Evolutionary conservation across 2,113 vertebrate species (phyloP).

Genomic region (Phoxinus phoxinus): DNA sequence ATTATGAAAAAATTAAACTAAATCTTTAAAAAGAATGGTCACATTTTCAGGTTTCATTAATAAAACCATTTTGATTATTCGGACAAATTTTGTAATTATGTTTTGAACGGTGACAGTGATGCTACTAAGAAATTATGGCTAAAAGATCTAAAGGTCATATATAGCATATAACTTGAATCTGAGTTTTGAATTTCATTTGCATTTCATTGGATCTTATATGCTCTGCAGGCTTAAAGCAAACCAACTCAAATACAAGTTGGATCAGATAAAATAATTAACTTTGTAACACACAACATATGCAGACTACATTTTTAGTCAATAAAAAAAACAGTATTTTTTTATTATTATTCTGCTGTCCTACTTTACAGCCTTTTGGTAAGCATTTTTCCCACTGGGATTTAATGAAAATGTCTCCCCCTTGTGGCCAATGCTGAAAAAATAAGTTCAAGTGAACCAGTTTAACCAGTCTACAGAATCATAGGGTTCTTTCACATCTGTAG

Average conservation of each 20-base stretch:
- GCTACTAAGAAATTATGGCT: too few species aligned
- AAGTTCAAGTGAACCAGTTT: not conserved
- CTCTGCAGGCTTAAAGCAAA: not conserved
- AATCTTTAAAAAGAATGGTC: not conserved
- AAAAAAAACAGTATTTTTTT: not conserved
- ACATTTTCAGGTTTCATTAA: not conserved
- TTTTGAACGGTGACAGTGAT: not conserved
- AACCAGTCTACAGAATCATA: too few species aligned
- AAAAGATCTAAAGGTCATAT: not conserved
- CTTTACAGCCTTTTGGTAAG: not conserved
- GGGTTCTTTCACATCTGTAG: too few species aligned
- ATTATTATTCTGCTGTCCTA: not conserved
- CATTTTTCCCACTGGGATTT: constrained; percentile 29
- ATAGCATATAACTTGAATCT: not conserved
- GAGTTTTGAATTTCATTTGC: not conserved
- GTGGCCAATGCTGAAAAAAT: constrained; percentile 60
- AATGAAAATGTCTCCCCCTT: constrained; percentile 63
- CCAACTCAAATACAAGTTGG: not conserved
- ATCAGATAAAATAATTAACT: not conserved
- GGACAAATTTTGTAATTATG: not conserved
- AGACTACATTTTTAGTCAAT: not conserved
- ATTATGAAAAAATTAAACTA: not conserved
- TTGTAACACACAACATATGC: not conserved
- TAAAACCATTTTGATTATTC: not conserved
- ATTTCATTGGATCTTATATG: not conserved